phyloP scores from a whole-genome alignment of 2,113 vertebrate genomes.

The Oceanodroma tethys region DNA sequence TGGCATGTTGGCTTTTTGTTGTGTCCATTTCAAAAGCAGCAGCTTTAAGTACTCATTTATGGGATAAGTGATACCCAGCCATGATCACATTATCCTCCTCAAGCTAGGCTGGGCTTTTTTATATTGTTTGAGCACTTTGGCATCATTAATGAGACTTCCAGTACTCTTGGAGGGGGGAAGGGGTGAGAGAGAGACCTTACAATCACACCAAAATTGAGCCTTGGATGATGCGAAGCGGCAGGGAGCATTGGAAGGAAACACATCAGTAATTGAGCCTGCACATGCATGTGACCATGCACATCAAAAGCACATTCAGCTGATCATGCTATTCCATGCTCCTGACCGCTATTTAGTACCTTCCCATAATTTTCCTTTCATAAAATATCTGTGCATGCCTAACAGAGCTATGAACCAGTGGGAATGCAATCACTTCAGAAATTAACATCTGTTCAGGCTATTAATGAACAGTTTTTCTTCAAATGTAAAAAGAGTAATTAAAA shows the following conservation, averaged over 20 bases:
- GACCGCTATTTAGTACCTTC: not conserved
- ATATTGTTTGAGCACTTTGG: not conserved
- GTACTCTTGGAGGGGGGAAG: rapidly evolving
- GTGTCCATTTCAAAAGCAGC: not conserved
- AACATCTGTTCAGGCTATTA: not conserved
- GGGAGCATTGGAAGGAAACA: not conserved
- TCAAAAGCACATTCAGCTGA: not conserved
- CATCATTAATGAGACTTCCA: not conserved
- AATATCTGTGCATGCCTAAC: not conserved
- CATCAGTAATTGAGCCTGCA: not conserved
- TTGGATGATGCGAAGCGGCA: not conserved
- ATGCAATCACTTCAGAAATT: not conserved
- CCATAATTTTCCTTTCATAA: not conserved
- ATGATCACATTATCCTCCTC: not conserved
- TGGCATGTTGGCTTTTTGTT: not conserved
- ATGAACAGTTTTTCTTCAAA: not conserved
- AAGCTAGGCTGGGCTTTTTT: not conserved
- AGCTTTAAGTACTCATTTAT: not conserved
- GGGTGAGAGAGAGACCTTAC: not conserved
- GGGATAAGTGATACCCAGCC: not conserved
- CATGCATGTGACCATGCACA: not conserved
- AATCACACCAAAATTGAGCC: not conserved
- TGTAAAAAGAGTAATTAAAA: not conserved
- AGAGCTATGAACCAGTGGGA: not conserved
- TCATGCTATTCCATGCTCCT: not conserved